phyloP scores from a whole-genome alignment of 2,888 invertebrate genomes.

The Camponotus fellah region DNA sequence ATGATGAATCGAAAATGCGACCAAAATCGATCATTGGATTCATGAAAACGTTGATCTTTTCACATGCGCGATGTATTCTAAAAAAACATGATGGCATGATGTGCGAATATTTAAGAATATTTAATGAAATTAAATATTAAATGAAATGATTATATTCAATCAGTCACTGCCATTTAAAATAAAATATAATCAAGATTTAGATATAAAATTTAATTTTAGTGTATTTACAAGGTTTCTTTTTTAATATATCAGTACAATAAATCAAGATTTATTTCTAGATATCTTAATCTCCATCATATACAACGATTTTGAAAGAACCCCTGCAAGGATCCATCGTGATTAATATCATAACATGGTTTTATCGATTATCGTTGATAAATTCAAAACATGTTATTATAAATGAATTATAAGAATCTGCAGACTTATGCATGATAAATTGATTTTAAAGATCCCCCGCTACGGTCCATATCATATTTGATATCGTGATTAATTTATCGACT shows the following conservation, averaged over 20 bases:
- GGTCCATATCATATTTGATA: not conserved
- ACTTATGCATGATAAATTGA: slow-evolving; percentile 36
- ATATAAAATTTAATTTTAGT: not conserved
- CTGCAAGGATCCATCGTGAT: not conserved
- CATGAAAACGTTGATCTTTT: not conserved
- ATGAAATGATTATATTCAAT: not conserved
- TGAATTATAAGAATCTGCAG: slow-evolving; percentile 47
- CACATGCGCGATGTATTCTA: not conserved
- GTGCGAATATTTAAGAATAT: not conserved
- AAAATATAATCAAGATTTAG: not conserved
- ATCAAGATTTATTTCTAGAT: not conserved
- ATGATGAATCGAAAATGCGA: not conserved
- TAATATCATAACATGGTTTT: not conserved
- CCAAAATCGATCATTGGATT: not conserved
- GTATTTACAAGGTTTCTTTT: not conserved
- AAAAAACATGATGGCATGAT: not conserved
- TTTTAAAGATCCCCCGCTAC: not conserved
- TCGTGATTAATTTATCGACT: not conserved
- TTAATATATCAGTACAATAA: not conserved
- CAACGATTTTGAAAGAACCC: not conserved
- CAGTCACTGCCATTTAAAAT: slow-evolving; percentile 40
- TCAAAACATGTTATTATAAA: slow-evolving; percentile 1
- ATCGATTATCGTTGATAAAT: not conserved
- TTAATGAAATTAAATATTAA: not conserved
- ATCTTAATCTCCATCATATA: not conserved